These are phyloP conservation scores for Tanypteryx hageni DNA, from an alignment of 2,888 invertebrate genomes.

Conservation along the genomic window DNA sequence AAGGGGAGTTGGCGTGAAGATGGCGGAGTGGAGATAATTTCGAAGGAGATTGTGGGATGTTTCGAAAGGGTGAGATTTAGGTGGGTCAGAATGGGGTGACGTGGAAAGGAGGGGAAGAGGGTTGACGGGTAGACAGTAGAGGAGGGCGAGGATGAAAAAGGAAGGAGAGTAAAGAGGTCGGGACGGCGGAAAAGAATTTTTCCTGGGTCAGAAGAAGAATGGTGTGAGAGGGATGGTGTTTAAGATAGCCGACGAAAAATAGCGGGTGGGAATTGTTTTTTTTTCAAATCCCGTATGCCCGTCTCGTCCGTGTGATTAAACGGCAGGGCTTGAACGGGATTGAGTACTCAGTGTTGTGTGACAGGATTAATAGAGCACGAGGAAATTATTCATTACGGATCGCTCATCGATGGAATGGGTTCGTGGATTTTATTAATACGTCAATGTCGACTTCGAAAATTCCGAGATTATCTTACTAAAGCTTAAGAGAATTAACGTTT, in stretches of 20 bases:
- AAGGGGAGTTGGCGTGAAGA: slow-evolving; percentile 5
- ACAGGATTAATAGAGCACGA: too few relatives aligned
- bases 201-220: neutral
- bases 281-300: too few relatives aligned
- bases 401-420: too few relatives aligned
- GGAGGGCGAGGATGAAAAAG: neutral
- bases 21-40: slow-evolving; percentile 5
- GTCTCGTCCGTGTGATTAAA: too few relatives aligned
- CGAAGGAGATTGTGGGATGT: neutral
- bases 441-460: too few relatives aligned
- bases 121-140: neutral
- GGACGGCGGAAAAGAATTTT: neutral
- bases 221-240: neutral
- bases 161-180: neutral
- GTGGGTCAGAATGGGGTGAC: neutral
- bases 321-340: too few relatives aligned
- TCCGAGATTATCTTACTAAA: too few relatives aligned
- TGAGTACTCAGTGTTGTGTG: too few relatives aligned
- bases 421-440: too few relatives aligned
- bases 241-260: neutral
- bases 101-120: neutral
- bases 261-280: too few relatives aligned
- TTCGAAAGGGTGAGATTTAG: neutral
- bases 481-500: too few relatives aligned
- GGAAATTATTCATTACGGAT: too few relatives aligned